Conservation (phyloP, 2,888 invertebrate species). For the Lycophotia porphyrea region DNA sequence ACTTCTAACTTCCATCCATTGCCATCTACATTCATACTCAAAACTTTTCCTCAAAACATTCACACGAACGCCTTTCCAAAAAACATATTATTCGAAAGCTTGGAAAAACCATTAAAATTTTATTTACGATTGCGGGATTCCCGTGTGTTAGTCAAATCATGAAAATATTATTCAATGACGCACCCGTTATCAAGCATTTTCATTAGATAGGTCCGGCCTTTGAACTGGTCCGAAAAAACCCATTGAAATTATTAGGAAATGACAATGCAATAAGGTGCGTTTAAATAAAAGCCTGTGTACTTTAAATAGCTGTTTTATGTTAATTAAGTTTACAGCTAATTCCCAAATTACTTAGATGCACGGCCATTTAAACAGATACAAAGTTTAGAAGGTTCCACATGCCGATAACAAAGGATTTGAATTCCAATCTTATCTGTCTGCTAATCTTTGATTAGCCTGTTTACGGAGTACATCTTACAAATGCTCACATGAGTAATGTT, state of each 20-base stretch:
- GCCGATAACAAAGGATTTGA: conserved; percentile 35
- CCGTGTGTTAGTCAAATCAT: not conserved
- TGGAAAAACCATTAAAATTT: not conserved
- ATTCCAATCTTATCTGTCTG: conserved; percentile 31
- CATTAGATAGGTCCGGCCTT: not conserved
- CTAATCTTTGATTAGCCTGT: conserved; percentile 37
- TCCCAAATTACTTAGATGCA: not conserved
- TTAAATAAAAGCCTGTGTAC: not conserved
- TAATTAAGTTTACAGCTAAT: not conserved
- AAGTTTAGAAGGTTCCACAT: conserved; percentile 18
- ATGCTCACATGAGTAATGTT: conserved; percentile 5
- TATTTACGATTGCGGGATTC: not conserved
- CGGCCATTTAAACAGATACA: not conserved
- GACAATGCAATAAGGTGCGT: not conserved
- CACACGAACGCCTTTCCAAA: not conserved
- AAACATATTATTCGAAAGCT: not conserved
- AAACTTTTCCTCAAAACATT: not conserved
- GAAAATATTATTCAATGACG: not conserved
- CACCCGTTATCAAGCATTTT: not conserved
- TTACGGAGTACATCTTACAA: conserved; percentile 23
- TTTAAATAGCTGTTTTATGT: conserved; percentile 10
- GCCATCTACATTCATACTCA: not conserved
- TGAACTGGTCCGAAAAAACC: not conserved
- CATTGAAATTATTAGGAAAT: not conserved
- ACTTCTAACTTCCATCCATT: no score